Percentiles rank a stretch among this genome's conserved stretches.
These are phyloP conservation scores for Epiblema foenella DNA, from an alignment of 2,888 invertebrate species.

Conservation along the genomic window DNA sequence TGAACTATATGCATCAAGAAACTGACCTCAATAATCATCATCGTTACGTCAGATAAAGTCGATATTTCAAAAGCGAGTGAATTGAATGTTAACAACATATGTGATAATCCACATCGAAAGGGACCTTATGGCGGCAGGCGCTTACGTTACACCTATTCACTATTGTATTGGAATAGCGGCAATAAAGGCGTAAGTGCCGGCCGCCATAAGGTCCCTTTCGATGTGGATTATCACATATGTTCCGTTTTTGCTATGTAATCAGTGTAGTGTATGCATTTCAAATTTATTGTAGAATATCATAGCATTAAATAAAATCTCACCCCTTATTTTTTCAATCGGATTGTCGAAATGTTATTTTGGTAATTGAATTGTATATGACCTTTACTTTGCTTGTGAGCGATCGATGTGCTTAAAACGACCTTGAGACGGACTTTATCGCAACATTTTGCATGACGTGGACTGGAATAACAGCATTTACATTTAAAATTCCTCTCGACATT, in stretches of 20 bases:
- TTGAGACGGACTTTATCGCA: conserved; percentile 27
- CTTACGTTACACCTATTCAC: no score
- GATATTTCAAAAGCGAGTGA: not conserved
- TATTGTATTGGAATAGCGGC: no score
- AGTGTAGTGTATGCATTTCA: not conserved
- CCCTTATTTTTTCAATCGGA: no score
- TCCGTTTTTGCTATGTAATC: not conserved
- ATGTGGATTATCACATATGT: not conserved
- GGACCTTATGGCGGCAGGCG: no score
- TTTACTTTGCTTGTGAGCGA: conserved; percentile 37
- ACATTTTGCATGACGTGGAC: conserved; percentile 38
- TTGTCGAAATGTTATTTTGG: no score
- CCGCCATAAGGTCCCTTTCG: no score
- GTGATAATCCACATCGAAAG: no score
- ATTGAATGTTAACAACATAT: not conserved
- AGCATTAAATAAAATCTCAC: no score
- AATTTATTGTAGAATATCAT: no score
- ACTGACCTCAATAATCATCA: not conserved
- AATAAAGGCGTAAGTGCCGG: no score
- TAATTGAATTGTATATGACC: conserved; percentile 10
- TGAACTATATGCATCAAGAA: not conserved
- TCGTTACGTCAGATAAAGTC: no score
- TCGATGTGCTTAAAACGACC: conserved; percentile 39
- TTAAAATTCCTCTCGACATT: conserved; percentile 11
- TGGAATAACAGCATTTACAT: conserved; percentile 25